Conservation (phyloP, 2,113 vertebrate species). For the Scatophagus argus region DNA sequence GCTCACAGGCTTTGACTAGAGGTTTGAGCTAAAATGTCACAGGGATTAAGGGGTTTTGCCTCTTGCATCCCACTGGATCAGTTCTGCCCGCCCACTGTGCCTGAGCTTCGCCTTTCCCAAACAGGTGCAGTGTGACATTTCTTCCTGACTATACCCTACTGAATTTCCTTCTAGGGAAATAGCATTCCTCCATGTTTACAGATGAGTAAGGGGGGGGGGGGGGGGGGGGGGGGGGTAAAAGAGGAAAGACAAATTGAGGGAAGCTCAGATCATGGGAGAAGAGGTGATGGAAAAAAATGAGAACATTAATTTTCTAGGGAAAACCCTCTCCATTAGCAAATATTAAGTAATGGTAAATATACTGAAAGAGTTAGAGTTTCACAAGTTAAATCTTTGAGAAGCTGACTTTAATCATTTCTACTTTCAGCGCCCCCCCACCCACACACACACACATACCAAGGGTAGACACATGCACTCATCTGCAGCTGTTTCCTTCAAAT, state of each 20-base stretch:
- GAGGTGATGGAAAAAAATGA: neutral
- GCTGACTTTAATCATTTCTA: constrained; percentile 7
- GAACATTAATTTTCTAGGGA: neutral
- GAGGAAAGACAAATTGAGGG: neutral
- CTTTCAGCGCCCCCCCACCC: neutral
- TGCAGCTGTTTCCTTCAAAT: constrained; percentile 53
- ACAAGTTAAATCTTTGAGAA: neutral
- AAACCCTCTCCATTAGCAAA: neutral
- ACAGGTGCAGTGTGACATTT: constrained; percentile 61
- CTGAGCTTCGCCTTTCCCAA: constrained; percentile 21
- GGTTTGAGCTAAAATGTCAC: constrained; percentile 71
- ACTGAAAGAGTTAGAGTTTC: neutral
- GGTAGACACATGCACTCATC: constrained; percentile 14
- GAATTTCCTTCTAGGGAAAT: constrained; percentile 51
- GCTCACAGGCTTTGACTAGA: constrained; percentile 61
- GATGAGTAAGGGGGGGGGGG: constrained; percentile 36
- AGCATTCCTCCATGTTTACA: constrained; percentile 45
- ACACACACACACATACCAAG: constrained; percentile 9
- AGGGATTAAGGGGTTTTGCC: constrained; percentile 70
- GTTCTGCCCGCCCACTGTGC: constrained; percentile 46
- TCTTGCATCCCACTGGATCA: constrained; percentile 66
- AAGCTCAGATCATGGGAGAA: neutral
- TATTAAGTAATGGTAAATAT: neutral
- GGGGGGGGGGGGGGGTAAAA: constrained; percentile 15
- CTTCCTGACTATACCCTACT: constrained; percentile 42